phyloP scores from a whole-genome alignment of 2,888 invertebrate species.

The Eupithecia vulgata region DNA sequence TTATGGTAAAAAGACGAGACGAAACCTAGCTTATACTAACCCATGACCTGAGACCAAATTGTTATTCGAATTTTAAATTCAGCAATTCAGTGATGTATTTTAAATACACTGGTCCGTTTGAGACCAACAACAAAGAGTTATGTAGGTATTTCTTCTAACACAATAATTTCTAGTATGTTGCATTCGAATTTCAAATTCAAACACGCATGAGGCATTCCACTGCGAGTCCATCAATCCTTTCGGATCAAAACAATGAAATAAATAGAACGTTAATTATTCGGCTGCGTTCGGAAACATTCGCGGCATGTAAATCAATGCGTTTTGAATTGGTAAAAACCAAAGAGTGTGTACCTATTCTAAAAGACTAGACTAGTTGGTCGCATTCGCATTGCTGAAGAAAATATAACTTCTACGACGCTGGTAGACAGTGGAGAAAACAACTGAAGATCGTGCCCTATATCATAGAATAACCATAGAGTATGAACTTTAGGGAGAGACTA shows the following conservation, averaged over 20 bases:
- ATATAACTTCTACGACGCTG: background rate
- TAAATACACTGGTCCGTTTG: background rate
- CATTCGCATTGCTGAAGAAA: background rate
- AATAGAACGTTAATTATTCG: slow-evolving; percentile 79
- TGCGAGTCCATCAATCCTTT: slow-evolving; percentile 64
- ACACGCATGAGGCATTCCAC: slow-evolving; percentile 28
- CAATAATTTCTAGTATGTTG: slow-evolving; percentile 18
- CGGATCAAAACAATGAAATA: slow-evolving; percentile 81
- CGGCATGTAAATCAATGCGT: slow-evolving; percentile 73
- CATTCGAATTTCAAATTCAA: slow-evolving; percentile 38
- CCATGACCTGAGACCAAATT: background rate
- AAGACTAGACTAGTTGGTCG: background rate
- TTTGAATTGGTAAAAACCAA: slow-evolving; percentile 45
- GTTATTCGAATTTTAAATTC: background rate
- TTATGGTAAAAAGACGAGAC: background rate
- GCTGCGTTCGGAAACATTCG: slow-evolving; percentile 75
- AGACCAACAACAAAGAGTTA: background rate
- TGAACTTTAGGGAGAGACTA: no score
- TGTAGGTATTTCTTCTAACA: background rate
- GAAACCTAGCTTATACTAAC: background rate
- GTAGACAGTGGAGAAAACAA: no score
- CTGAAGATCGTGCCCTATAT: background rate
- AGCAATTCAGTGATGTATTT: background rate
- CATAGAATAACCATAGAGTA: no score
- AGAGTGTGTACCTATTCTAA: slow-evolving; percentile 27